Percentiles rank a stretch among this genome's conserved stretches.
phyloP scores from a whole-genome alignment of 2,797 vertebrate species.

The Cryptoprocta ferox region DNA sequence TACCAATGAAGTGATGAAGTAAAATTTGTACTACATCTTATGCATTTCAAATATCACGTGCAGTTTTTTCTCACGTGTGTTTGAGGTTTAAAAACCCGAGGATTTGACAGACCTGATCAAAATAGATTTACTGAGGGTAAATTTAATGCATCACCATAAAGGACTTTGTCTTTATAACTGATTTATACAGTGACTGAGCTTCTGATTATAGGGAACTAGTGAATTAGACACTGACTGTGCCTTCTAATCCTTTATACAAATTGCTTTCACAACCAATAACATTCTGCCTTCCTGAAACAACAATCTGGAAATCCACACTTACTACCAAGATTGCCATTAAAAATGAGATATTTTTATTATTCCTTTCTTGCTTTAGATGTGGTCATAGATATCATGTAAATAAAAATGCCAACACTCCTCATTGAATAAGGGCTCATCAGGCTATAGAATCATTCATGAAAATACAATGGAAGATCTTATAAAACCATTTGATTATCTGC shows the following conservation, averaged over 20 bases:
- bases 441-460: neutral
- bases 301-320: neutral
- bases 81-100: neutral
- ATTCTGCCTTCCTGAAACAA: neutral
- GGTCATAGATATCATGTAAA: neutral
- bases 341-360: neutral
- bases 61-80: neutral
- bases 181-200: neutral
- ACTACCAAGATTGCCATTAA: neutral
- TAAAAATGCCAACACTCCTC: neutral
- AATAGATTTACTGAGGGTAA: neutral
- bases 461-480: neutral
- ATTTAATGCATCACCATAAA: neutral
- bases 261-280: neutral
- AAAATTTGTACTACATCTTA: rapidly evolving
- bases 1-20: neutral
- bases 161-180: neutral
- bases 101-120: neutral
- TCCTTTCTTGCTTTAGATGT: neutral
- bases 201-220: neutral
- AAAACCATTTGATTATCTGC: neutral
- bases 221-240: neutral
- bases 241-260: neutral
- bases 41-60: neutral
- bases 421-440: neutral